Percentiles rank a stretch among this genome's conserved stretches.
These are phyloP conservation scores for Zenarchopterus dispar DNA, from an alignment of 2,797 vertebrate genomes.

Conservation along the genomic window DNA sequence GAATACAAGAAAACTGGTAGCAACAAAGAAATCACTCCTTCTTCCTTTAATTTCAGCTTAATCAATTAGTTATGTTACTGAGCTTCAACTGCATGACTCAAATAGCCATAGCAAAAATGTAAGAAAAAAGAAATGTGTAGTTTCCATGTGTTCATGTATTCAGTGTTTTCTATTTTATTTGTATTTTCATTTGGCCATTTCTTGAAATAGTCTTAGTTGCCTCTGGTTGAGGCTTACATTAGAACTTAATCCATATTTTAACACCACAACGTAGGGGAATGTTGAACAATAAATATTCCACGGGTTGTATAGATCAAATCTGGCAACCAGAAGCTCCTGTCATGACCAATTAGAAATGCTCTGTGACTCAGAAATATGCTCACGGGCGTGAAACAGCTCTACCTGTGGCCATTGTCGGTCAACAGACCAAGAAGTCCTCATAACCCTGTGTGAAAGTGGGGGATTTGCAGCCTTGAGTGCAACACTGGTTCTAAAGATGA, in stretches of 20 bases:
- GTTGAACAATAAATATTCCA: slow-evolving; percentile 61
- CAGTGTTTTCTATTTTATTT: background rate
- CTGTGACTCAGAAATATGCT: slow-evolving; percentile 57
- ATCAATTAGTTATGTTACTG: slow-evolving; percentile 11
- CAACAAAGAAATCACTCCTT: background rate
- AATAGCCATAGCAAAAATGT: background rate
- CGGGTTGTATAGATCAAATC: slow-evolving; percentile 62
- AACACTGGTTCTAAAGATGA: slow-evolving; percentile 45
- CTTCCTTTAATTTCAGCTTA: background rate
- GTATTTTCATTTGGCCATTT: slow-evolving; percentile 18
- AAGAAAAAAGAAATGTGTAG: slow-evolving; percentile 1
- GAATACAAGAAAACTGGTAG: too few species aligned
- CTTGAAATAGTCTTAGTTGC: slow-evolving; percentile 3
- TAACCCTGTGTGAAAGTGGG: slow-evolving; percentile 27
- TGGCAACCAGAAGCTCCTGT: slow-evolving; percentile 73
- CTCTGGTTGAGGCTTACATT: slow-evolving; percentile 25
- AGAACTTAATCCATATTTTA: slow-evolving; percentile 44
- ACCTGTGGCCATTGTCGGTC: slow-evolving; percentile 69
- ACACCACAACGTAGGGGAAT: slow-evolving; percentile 20
- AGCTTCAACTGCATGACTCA: slow-evolving; percentile 1
- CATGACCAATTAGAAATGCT: slow-evolving; percentile 74
- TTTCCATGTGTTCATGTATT: slow-evolving; percentile 2
- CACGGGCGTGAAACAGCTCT: slow-evolving; percentile 50
- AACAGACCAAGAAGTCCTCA: slow-evolving; percentile 39
- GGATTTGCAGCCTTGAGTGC: slow-evolving; percentile 20